These are phyloP conservation scores for Chrysomela aeneicollis DNA, from an alignment of 2,888 invertebrate genomes.

Conservation along the genomic window DNA sequence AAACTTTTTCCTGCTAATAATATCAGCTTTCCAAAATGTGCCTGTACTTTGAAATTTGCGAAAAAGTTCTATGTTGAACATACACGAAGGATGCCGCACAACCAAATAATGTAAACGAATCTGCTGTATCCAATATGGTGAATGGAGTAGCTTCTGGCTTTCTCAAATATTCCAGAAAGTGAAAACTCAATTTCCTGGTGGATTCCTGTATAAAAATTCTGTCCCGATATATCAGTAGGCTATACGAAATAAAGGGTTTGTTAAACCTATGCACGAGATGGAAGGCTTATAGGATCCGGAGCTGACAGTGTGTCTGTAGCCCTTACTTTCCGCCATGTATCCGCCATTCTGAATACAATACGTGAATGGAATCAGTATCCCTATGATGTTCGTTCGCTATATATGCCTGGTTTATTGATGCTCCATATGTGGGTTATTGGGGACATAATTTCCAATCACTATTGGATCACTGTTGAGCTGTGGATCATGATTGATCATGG, in stretches of 20 bases:
- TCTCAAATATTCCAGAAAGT: not conserved
- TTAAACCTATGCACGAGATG: constrained; percentile 47
- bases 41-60: no score
- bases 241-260: constrained; percentile 42
- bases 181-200: not conserved
- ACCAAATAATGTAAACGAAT: no score
- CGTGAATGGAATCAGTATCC: constrained; percentile 50
- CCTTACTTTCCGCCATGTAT: constrained; percentile 46
- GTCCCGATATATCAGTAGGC: not conserved
- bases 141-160: no score
- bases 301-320: constrained; percentile 52
- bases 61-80: no score
- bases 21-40: no score
- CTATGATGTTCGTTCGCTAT: constrained; percentile 30
- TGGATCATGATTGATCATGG: not conserved
- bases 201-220: not conserved
- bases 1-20: no score
- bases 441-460: not conserved
- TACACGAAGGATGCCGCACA: no score
- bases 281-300: constrained; percentile 53
- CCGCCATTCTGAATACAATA: constrained; percentile 50
- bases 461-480: not conserved
- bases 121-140: no score
- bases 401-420: constrained; percentile 15
- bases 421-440: not conserved